Evolutionary conservation across 2,888 invertebrate species (phyloP).

Genomic region (Thyatira batis): DNA sequence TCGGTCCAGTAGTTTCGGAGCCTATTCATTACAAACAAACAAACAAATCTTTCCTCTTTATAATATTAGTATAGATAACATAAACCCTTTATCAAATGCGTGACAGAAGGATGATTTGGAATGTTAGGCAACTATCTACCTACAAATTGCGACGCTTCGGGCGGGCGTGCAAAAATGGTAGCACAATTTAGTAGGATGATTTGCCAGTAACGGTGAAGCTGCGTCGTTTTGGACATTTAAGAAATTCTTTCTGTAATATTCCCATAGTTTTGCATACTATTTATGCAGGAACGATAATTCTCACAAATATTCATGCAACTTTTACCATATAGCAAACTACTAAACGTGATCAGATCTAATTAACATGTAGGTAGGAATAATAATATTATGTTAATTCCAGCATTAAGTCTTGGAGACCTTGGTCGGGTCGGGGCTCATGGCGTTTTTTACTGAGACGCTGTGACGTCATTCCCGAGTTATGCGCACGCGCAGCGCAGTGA

Average conservation of each 20-base stretch:
- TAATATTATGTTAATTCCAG: slow-evolving; percentile 58
- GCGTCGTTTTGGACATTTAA: background rate
- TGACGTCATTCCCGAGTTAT: slow-evolving; percentile 77
- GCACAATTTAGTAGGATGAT: background rate
- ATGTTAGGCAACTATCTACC: slow-evolving; percentile 8
- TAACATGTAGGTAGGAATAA: slow-evolving; percentile 49
- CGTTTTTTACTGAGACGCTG: slow-evolving; percentile 67
- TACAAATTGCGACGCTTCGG: slow-evolving; percentile 1
- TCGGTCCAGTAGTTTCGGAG: too few species aligned
- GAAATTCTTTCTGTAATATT: background rate
- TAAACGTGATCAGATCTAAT: slow-evolving; percentile 47
- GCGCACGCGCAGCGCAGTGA: slow-evolving; percentile 67
- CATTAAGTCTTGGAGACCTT: slow-evolving; percentile 68
- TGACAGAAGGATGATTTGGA: slow-evolving; percentile 3
- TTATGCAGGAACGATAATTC: slow-evolving; percentile 17
- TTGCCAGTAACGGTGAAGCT: background rate
- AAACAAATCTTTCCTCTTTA: too few species aligned
- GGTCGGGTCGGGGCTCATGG: slow-evolving; percentile 70
- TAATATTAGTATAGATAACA: too few species aligned
- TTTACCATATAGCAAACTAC: slow-evolving; percentile 32
- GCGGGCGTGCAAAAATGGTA: background rate
- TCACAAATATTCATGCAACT: slow-evolving; percentile 21
- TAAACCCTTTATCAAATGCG: too few species aligned
- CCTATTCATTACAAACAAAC: too few species aligned
- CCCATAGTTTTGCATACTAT: background rate